These are phyloP conservation scores for Nibea coibor DNA, from an alignment of 2,113 vertebrate genomes.

Conservation along the genomic window DNA sequence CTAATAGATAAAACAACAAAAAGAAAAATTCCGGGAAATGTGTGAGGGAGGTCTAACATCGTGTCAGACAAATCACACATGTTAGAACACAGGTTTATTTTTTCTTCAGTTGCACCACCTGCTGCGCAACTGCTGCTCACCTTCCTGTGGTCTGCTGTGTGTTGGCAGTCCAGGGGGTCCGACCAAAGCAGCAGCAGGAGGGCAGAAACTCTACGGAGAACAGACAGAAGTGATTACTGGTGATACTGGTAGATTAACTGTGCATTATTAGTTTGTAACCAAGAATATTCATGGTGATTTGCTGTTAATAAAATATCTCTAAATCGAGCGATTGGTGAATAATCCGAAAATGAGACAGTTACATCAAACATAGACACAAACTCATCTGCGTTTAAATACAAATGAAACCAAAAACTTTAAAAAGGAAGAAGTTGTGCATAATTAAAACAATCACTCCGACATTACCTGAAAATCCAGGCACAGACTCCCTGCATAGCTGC, in stretches of 20 bases:
- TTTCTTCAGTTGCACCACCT: not conserved
- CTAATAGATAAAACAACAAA: conserved; percentile 17
- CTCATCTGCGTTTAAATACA: not conserved
- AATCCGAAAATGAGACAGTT: not conserved
- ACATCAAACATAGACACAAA: not conserved
- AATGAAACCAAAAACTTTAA: not conserved
- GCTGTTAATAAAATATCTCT: not conserved
- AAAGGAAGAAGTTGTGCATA: not conserved
- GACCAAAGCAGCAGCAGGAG: conserved; percentile 82
- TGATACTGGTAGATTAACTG: conserved; percentile 4
- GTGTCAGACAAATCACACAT: conserved; percentile 34
- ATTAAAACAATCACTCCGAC: not conserved
- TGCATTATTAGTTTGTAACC: not conserved
- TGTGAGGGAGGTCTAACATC: conserved; percentile 3
- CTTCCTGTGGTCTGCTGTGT: conserved; percentile 90
- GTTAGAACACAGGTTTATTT: not conserved
- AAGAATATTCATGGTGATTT: not conserved
- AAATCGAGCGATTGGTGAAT: not conserved
- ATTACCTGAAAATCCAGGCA: conserved; percentile 73
- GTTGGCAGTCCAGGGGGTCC: conserved; percentile 84
- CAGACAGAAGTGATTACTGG: conserved; percentile 1
- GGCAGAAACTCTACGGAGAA: conserved; percentile 61
- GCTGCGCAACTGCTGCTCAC: conserved; percentile 77
- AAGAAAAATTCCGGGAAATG: conserved; percentile 17
- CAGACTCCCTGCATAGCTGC: conserved; percentile 65